Conservation (phyloP, 2,797 vertebrate genomes). For the Philypnodon macrostomus region DNA sequence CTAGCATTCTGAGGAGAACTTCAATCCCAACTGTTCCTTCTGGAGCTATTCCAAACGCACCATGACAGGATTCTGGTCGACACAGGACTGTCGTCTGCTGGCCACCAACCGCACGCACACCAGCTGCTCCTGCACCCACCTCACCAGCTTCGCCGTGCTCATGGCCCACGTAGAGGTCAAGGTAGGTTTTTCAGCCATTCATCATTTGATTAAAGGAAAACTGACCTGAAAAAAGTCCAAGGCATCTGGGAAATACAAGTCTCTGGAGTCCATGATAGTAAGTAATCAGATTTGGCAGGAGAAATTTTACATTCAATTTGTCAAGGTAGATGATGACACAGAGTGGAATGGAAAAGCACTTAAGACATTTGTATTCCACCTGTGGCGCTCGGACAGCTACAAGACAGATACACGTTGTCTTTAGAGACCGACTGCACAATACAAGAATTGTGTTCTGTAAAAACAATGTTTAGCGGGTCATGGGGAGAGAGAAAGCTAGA, state of each 20-base stretch:
- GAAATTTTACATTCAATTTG: conserved; percentile 40
- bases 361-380: conserved; percentile 14
- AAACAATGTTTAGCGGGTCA: conserved; percentile 30
- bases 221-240: conserved; percentile 19
- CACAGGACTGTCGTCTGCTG: conserved; percentile 93
- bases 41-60: conserved; percentile 98
- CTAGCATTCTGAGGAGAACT: conserved; percentile 96
- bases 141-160: conserved; percentile 96
- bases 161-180: conserved; percentile 97
- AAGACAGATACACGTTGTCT: conserved; percentile 11
- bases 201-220: conserved; percentile 51
- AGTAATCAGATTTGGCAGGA: conserved; percentile 40
- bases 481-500: conserved; percentile 17
- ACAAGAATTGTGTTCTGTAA: conserved; percentile 17
- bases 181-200: conserved; percentile 75
- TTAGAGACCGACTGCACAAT: conserved; percentile 19
- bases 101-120: conserved; percentile 95
- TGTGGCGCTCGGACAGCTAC: conserved; percentile 11
- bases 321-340: conserved; percentile 41
- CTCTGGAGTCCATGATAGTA: conserved; percentile 27
- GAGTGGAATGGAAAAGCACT: conserved; percentile 21
- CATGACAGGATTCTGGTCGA: conserved; percentile 97
- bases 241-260: conserved; percentile 49
- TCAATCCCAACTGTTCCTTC: conserved; percentile 98
- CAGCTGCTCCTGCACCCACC: conserved; percentile 95